phyloP scores from a whole-genome alignment of 2,113 vertebrate genomes.

The Heliornis fulica region DNA sequence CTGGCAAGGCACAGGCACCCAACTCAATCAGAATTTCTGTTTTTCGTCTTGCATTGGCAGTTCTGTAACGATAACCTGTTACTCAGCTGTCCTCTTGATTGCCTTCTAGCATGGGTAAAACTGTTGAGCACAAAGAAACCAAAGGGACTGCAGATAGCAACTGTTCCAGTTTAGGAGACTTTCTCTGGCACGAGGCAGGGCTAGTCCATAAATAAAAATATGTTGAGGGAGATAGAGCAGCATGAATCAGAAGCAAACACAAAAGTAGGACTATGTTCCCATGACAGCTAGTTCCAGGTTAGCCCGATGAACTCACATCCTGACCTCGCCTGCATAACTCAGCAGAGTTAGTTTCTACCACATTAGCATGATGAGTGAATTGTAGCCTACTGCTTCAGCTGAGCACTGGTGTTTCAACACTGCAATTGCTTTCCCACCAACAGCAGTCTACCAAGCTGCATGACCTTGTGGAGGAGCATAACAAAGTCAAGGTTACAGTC shows the following conservation, averaged over 20 bases:
- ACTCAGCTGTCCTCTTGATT: neutral
- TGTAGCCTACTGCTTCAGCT: neutral
- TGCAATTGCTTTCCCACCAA: neutral
- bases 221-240: neutral
- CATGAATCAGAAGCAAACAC: neutral
- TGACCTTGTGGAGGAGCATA: slow-evolving; percentile 58
- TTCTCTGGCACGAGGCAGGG: neutral
- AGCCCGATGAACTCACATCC: rapidly evolving
- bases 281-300: neutral
- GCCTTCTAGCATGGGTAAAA: neutral
- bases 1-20: neutral
- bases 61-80: neutral
- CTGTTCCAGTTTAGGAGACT: neutral
- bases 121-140: neutral
- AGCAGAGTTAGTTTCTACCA: neutral
- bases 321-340: neutral
- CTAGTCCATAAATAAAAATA: neutral
- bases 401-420: neutral
- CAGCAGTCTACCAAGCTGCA: slow-evolving; percentile 72
- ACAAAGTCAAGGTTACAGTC: slow-evolving; percentile 63
- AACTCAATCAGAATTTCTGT: neutral
- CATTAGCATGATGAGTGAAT: neutral
- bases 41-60: neutral
- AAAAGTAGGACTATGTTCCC: neutral
- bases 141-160: neutral